A percentile compares a stretch with the other conserved stretches of the same genome.
phyloP scores from a whole-genome alignment of 2,113 vertebrate species.

The Petromus typicus region DNA sequence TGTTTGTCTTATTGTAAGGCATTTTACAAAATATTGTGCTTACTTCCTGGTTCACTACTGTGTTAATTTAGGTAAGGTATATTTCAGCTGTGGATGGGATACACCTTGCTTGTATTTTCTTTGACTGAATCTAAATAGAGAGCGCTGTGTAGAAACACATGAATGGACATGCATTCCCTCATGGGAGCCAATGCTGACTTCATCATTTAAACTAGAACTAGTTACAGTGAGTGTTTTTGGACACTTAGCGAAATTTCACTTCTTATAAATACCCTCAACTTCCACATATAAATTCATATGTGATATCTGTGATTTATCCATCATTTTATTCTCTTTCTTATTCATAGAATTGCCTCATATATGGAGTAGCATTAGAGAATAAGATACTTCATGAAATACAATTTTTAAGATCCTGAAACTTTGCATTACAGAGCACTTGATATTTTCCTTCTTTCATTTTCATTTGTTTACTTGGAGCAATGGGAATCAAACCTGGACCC shows the following conservation, averaged over 20 bases:
- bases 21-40: neutral
- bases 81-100: conserved; percentile 70
- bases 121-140: conserved; percentile 54
- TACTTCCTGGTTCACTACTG: conserved; percentile 60
- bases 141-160: neutral
- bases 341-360: neutral
- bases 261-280: neutral
- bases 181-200: neutral
- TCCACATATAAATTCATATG: neutral
- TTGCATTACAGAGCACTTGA: neutral
- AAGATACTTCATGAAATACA: neutral
- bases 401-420: neutral
- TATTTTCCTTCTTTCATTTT: neutral
- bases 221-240: neutral
- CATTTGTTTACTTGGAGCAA: no score
- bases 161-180: neutral
- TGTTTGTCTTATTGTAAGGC: neutral
- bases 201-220: neutral
- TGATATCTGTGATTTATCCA: neutral
- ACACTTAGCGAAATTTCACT: neutral
- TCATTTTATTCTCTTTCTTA: neutral
- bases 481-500: no score
- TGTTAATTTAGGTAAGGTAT: conserved; percentile 76
- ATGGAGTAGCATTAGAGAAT: neutral
- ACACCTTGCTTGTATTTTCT: conserved; percentile 78